phyloP scores from a whole-genome alignment of 2,888 invertebrate species.

The Imbricaverruca yamaguchii region DNA sequence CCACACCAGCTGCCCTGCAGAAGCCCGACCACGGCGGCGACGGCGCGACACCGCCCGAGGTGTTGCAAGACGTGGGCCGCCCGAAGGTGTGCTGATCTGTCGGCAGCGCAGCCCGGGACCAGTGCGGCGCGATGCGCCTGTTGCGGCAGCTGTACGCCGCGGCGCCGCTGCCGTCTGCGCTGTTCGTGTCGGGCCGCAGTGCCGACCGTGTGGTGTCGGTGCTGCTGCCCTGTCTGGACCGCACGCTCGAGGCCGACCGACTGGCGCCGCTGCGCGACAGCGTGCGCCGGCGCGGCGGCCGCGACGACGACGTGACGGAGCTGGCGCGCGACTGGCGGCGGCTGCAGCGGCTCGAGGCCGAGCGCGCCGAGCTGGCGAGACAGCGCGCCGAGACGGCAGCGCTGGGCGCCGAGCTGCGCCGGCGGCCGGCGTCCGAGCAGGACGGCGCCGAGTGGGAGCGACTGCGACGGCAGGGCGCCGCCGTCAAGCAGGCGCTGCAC shows the following conservation, averaged over 20 bases:
- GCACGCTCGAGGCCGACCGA: background rate
- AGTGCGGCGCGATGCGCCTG: background rate
- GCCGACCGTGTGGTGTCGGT: background rate
- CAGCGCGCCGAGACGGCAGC: background rate
- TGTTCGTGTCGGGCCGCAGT: conserved; percentile 15
- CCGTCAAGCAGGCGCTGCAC: background rate
- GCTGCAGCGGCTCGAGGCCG: background rate
- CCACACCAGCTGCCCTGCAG: background rate
- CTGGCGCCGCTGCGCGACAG: background rate
- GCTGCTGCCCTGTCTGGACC: conserved; percentile 3
- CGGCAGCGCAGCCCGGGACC: background rate
- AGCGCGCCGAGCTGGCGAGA: background rate
- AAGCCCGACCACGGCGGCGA: background rate
- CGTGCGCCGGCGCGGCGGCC: background rate
- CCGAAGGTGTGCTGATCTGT: too few relatives aligned
- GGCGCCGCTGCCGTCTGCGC: background rate
- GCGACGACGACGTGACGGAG: background rate
- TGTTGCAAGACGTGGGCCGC: too few relatives aligned
- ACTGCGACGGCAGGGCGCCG: conserved; percentile 2
- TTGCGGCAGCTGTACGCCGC: background rate
- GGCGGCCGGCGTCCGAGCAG: background rate
- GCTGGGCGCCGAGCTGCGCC: background rate
- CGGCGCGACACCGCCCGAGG: background rate
- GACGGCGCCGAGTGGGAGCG: background rate
- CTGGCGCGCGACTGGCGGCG: background rate